Evolutionary conservation across 1,140 invertebrate genomes (phyloP).

Genomic region (Drosophila virilis): DNA sequence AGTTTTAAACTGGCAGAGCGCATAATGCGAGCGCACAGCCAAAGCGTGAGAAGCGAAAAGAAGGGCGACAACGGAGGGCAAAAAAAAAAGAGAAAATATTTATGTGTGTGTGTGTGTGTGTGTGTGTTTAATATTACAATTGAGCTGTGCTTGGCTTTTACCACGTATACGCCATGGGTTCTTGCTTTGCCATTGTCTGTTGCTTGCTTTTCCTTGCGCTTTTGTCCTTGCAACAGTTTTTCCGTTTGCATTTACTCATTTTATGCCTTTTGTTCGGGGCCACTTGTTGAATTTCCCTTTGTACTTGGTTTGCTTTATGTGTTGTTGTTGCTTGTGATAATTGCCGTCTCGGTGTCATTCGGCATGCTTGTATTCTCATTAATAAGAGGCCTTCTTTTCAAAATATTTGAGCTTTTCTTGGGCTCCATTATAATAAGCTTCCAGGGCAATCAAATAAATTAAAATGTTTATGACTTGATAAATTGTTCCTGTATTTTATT

Average conservation of each 20-base stretch:
- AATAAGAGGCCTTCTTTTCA: conserved; percentile 16
- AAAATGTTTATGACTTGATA: conserved; percentile 20
- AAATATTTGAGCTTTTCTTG: conserved; percentile 5
- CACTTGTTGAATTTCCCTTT: conserved; percentile 41
- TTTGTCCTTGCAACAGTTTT: conserved; percentile 24
- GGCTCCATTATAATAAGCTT: neutral
- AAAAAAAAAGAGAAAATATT: conserved; percentile 19
- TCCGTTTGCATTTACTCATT: conserved; percentile 36
- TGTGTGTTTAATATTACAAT: conserved; percentile 59
- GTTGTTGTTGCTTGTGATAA: conserved; percentile 24
- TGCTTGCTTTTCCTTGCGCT: conserved; percentile 4
- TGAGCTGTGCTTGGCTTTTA: conserved; percentile 30
- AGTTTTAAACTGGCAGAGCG: conserved; percentile 67
- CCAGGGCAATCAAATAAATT: conserved; percentile 24
- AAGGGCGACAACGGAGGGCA: neutral
- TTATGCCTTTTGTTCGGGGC: conserved; percentile 45
- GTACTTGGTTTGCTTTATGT: conserved; percentile 18
- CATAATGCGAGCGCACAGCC: conserved; percentile 31
- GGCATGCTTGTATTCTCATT: conserved; percentile 23
- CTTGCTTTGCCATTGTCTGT: conserved; percentile 26
- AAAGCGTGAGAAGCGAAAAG: neutral
- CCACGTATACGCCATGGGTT: conserved; percentile 47
- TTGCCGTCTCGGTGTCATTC: conserved; percentile 10
- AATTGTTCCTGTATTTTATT: conserved; percentile 13
- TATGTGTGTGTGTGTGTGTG: neutral